phyloP scores from a whole-genome alignment of 2,888 invertebrate genomes.

The Noctuana brunneofusca region DNA sequence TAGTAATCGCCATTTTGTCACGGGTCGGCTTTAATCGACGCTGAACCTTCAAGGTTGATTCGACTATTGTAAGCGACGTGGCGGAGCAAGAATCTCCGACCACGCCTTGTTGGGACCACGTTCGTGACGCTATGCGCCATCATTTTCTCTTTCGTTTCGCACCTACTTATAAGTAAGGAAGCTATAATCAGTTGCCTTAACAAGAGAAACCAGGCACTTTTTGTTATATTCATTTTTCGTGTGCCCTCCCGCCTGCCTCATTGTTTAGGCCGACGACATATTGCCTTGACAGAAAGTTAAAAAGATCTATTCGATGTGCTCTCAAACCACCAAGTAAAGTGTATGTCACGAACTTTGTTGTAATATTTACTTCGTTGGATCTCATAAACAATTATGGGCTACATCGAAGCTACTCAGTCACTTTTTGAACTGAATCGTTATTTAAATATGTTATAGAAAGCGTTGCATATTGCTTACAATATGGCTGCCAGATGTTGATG shows the following conservation, averaged over 20 bases:
- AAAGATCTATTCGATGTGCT: constrained; percentile 8
- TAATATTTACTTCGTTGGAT: not conserved
- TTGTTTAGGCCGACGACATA: constrained; percentile 1
- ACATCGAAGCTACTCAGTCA: not conserved
- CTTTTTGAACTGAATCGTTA: not conserved
- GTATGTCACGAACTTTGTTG: constrained; percentile 17
- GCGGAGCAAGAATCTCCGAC: constrained; percentile 24
- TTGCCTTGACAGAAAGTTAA: constrained; percentile 13
- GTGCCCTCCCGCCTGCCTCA: not conserved
- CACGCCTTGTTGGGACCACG: constrained; percentile 27
- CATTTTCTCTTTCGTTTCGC: constrained; percentile 37
- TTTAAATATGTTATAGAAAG: constrained; percentile 17
- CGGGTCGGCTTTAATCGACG: not conserved
- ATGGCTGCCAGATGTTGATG: constrained; percentile 46
- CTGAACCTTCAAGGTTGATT: constrained; percentile 10
- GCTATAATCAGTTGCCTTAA: constrained; percentile 17
- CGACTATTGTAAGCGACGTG: constrained; percentile 18
- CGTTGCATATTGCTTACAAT: constrained; percentile 37
- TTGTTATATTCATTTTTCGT: constrained; percentile 12
- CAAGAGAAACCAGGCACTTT: constrained; percentile 26
- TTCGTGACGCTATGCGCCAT: constrained; percentile 39
- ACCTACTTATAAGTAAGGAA: constrained; percentile 25
- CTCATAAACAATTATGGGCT: not conserved
- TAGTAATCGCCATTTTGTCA: not conserved
- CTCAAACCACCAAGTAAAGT: constrained; percentile 5